A percentile compares a stretch with the other conserved stretches of the same genome.
phyloP scores from a whole-genome alignment of 2,113 vertebrate genomes.

The Chauna torquata region DNA sequence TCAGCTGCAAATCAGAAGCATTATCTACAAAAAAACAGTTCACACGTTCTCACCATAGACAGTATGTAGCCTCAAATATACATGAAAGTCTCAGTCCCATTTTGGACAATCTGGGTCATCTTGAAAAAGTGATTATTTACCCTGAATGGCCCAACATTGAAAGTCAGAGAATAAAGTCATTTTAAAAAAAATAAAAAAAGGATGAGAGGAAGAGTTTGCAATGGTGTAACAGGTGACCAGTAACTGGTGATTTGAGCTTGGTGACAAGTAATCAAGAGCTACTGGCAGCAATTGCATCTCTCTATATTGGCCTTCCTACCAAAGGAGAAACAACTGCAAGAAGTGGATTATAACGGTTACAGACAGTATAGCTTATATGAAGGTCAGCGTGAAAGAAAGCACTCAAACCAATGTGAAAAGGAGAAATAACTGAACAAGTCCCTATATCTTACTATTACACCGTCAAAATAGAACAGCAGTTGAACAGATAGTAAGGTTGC shows the following conservation, averaged over 20 bases:
- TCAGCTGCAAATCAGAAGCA: neutral
- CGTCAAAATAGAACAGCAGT: neutral
- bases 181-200: neutral
- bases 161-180: neutral
- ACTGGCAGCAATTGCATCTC: neutral
- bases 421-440: neutral
- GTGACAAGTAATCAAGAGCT: neutral
- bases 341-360: neutral
- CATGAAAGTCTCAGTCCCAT: neutral
- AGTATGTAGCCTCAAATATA: fast-evolving
- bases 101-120: neutral
- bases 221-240: neutral
- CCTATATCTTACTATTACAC: neutral
- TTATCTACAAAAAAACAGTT: neutral
- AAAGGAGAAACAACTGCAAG: neutral
- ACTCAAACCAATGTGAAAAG: neutral
- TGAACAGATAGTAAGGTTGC: neutral
- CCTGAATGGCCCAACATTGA: neutral
- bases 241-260: neutral
- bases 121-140: neutral
- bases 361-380: neutral
- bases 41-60: fast-evolving
- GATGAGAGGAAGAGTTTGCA: neutral
- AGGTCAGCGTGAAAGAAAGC: neutral
- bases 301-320: neutral